Base-by-base conservation (phyloP, 2,888 invertebrate genomes). In the Pardosa pseudoannulata region DNA sequence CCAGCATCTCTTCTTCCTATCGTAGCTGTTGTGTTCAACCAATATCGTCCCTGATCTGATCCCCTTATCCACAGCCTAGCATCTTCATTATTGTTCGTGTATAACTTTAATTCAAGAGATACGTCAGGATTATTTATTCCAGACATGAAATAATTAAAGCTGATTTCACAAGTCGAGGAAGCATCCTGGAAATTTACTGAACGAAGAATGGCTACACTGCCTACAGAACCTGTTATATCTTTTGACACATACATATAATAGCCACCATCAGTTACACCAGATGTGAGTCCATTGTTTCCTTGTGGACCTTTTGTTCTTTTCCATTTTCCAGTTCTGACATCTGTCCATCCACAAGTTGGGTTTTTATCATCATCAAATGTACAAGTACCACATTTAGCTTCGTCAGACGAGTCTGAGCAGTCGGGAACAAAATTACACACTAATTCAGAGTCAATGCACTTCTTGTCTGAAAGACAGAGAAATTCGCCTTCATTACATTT, bases 381-480 rank as follows among this genome's bases (percentile, higher is more conserved):
- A 29, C 88, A 88, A 0, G 78, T 27, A 9, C 83, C 88, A 62
- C 89, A 89, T 62, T 88, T 72, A 13, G 46, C 56, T 87, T 89
- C 89, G 73, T 89, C 89, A 3, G 78, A 73, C 2, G 64, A 46
- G 75, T 88, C 87, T 0, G 41, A 73, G 39, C 89, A 89, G 16
- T 89, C 78, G 1, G 85, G 50, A 9, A 83, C 70, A 32, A 89
- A 89, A 74, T 89, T 89, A 46, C 89, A 89, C 13, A 89, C 68
- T 71, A 83, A 36, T 23, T 70, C 79, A 11, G 3, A 31, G 6
- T 65, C 27, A 31, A 88, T 87, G 39, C 88, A 88, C 1, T 39
- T 68, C 16, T 46, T 68, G 50, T 78, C 79, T 23, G 27, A 23
- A 11, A 27, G n/a, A 36, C 88, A 88, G 19, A 56, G 7, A 56